Conservation (phyloP, 2,113 vertebrate genomes). For the Lipophrys pholis region DNA sequence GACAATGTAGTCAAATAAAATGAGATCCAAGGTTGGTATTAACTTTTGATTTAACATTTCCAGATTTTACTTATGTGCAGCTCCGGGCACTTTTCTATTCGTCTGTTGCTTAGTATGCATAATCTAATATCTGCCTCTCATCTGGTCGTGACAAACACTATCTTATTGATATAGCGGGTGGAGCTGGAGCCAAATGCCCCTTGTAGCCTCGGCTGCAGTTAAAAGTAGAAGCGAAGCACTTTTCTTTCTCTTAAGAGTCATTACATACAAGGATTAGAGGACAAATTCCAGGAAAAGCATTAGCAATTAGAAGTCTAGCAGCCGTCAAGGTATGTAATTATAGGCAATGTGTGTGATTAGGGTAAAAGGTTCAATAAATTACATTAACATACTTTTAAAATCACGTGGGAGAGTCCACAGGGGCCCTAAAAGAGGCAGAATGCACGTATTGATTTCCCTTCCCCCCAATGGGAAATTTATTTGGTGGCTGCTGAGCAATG, state of each 20-base stretch:
- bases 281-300: slow-evolving; percentile 85
- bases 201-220: slow-evolving; percentile 24
- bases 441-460: slow-evolving; percentile 83
- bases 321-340: slow-evolving; percentile 84
- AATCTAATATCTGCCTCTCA: slow-evolving; percentile 3
- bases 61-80: slow-evolving; percentile 8
- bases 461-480: slow-evolving; percentile 81
- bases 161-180: slow-evolving; percentile 5
- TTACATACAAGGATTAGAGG: slow-evolving; percentile 79
- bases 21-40: not conserved
- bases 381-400: slow-evolving; percentile 87
- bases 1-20: not conserved
- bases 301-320: slow-evolving; percentile 83
- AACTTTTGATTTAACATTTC: not conserved
- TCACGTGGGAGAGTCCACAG: slow-evolving; percentile 76
- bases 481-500: slow-evolving; percentile 79
- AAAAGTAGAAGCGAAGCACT: slow-evolving; percentile 73
- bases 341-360: slow-evolving; percentile 86
- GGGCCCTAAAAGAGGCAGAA: slow-evolving; percentile 79
- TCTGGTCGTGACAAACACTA: slow-evolving; percentile 23
- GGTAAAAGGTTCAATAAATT: slow-evolving; percentile 87
- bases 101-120: slow-evolving; percentile 6
- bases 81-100: not conserved
- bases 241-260: slow-evolving; percentile 73
- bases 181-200: slow-evolving; percentile 15